These are phyloP conservation scores for Calypte anna DNA, from an alignment of 2,113 vertebrate species.

Conservation along the genomic window DNA sequence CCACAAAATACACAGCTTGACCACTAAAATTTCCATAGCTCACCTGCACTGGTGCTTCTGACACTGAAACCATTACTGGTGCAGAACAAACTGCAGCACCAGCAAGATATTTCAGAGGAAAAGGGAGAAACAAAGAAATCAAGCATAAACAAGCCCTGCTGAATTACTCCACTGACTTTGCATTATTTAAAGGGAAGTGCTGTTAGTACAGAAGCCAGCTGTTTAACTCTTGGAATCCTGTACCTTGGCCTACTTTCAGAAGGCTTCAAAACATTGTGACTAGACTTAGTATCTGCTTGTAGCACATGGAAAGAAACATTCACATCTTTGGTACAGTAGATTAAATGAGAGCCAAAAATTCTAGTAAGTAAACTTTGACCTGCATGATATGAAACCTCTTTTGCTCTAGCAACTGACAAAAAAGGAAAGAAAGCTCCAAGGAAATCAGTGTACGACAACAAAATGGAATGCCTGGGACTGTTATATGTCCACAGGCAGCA, in stretches of 20 bases:
- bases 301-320: background rate
- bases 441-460: constrained; percentile 26
- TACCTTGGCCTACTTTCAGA: constrained; percentile 49
- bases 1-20: background rate
- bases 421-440: constrained; percentile 21
- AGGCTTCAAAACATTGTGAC: background rate
- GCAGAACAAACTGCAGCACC: background rate
- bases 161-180: constrained; percentile 61
- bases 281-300: background rate
- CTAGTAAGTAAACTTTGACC: constrained; percentile 27
- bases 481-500: constrained; percentile 16
- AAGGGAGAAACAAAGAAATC: background rate
- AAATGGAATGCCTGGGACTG: constrained; percentile 32
- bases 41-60: background rate
- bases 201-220: constrained; percentile 64
- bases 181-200: constrained; percentile 67
- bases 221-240: constrained; percentile 61
- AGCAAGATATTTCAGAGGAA: background rate
- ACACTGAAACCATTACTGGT: background rate
- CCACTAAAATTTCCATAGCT: background rate
- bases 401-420: constrained; percentile 20
- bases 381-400: background rate
- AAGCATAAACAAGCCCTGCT: background rate
- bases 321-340: background rate
- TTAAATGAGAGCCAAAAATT: constrained; percentile 20